These are phyloP conservation scores for Corydoras maculifer DNA, from an alignment of 2,113 vertebrate genomes.

Conservation along the genomic window DNA sequence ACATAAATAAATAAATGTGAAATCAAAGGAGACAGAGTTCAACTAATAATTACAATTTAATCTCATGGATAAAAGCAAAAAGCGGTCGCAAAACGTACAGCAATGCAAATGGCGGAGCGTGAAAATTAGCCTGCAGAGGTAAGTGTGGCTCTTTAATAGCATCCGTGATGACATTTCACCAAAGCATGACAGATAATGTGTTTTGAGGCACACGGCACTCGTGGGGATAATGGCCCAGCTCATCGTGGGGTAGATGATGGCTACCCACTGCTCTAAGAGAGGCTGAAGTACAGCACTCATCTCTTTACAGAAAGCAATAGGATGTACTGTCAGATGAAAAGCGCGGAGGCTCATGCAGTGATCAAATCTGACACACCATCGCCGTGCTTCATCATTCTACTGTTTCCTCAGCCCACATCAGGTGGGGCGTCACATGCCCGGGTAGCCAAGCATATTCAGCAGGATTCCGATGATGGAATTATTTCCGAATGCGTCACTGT, in stretches of 20 bases:
- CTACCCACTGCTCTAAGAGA: constrained; percentile 23
- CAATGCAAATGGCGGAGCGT: not conserved
- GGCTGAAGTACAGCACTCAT: constrained; percentile 23
- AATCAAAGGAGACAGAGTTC: too few relatives aligned
- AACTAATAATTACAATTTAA: too few relatives aligned
- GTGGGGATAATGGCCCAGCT: constrained; percentile 25
- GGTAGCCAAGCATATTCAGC: not conserved
- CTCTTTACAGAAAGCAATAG: constrained; percentile 11
- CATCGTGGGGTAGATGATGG: constrained; percentile 24
- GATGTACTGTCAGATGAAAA: constrained; percentile 15
- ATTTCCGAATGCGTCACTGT: too few relatives aligned
- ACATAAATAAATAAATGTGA: too few relatives aligned
- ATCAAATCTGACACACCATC: not conserved
- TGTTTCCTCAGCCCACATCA: not conserved
- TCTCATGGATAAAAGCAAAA: constrained; percentile 1
- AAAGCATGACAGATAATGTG: constrained; percentile 25
- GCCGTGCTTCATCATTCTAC: not conserved
- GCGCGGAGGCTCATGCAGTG: not conserved
- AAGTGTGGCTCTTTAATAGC: constrained; percentile 15
- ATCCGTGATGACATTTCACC: constrained; percentile 31
- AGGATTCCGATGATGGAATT: not conserved
- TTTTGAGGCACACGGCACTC: constrained; percentile 15
- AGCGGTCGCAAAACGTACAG: not conserved
- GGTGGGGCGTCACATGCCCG: not conserved
- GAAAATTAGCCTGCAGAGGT: constrained; percentile 8